These are phyloP conservation scores for Nasua narica DNA, from an alignment of 2,797 vertebrate genomes.

Conservation along the genomic window DNA sequence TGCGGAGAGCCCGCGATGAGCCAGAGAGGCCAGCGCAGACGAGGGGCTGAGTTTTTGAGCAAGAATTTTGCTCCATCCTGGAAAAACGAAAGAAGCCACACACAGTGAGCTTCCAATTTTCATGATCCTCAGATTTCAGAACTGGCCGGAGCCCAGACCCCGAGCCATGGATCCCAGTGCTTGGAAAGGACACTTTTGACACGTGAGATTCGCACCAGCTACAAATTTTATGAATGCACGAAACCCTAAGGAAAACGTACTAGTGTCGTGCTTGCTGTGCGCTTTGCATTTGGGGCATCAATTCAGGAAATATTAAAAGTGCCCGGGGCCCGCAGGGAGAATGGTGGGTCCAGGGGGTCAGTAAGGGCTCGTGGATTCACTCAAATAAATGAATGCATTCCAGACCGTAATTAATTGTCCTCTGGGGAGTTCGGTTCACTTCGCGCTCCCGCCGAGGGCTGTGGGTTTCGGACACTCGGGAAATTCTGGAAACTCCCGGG, in stretches of 20 bases:
- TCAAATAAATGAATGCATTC: too few species aligned
- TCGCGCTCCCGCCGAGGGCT: fast-evolving
- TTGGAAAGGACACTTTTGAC: constrained; percentile 36
- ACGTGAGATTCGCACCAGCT: constrained; percentile 51
- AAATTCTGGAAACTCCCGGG: background rate
- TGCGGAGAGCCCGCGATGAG: background rate
- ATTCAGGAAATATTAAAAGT: background rate
- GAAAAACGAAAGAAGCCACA: constrained; percentile 73
- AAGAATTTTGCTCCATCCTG: constrained; percentile 11
- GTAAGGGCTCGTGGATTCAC: background rate
- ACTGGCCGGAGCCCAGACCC: constrained; percentile 59
- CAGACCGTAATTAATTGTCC: background rate
- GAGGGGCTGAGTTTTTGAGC: background rate
- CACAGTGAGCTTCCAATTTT: constrained; percentile 56
- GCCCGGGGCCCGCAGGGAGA: background rate
- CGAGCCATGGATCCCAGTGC: constrained; percentile 51
- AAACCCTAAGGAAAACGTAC: background rate
- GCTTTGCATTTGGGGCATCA: constrained; percentile 32
- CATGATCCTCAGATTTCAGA: constrained; percentile 43
- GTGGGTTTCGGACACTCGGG: background rate
- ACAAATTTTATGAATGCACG: background rate
- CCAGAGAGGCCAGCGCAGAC: fast-evolving
- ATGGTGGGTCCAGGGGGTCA: fast-evolving
- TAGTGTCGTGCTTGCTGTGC: background rate
- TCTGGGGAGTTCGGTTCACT: background rate